Evolutionary conservation across 2,888 invertebrate genomes (phyloP), one percentile per base, ranked within the genome.

Genomic region (Trachelus stipa): DNA sequence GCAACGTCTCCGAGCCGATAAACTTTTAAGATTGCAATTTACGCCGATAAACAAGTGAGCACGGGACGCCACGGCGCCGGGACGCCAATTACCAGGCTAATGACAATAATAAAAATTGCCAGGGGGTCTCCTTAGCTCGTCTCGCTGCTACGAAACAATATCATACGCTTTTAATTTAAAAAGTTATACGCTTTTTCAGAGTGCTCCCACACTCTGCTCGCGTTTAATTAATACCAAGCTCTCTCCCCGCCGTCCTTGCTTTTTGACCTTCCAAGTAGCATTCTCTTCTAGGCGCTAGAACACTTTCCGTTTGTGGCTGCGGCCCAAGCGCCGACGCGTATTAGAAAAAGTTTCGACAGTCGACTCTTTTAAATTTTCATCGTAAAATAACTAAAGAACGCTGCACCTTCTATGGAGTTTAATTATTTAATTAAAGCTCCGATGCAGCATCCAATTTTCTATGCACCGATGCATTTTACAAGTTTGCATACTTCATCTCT

Each of bases 11-110:
- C 23, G 2, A 34, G 6, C 71, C 71, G 71, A 71, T 71, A 71
- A 71, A 71, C 33, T 71, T 71, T 71, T 71, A 34, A 71, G 71
- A 34, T 33, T 71, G 71, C 71, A 33, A 71, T 71, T 71, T 71
- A 30, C 71, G 71, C 33, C 71, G 34, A 31, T 71, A 31, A 71
- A 23, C 71, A 34, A 71, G 71, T 31, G 71, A 71, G 33, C 33
- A 4, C 23, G 56, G 56, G 56, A 56, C 40, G 40, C 40, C 40
- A 40, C 69, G 31, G 33, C 69, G 69, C 30, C 69, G 69, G 33
- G 69, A 33, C 71, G 71, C 33, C 71, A 71, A 71, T 71, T 71
- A 71, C 33, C 31, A 31, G 33, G 71, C 33, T 71, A 71, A 71
- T 71, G 34, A 71, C 71, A 33, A 34, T 71, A 15, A 71, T 34